A percentile compares a stretch with the other conserved stretches of the same genome.
phyloP scores from a whole-genome alignment of 2,797 vertebrate species.

The Mormyrops attenuatus region DNA sequence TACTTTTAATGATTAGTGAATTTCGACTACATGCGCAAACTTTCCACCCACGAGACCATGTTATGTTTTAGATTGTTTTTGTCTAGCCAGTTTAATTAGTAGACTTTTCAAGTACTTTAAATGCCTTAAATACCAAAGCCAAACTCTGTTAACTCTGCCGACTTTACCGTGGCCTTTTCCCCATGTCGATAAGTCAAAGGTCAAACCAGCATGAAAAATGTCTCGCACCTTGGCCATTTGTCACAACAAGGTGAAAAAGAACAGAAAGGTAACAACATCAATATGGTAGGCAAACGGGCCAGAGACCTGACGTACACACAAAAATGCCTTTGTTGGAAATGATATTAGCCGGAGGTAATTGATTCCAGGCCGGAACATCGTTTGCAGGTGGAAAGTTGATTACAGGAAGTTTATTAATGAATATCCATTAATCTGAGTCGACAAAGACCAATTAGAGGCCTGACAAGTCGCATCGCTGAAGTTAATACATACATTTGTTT shows the following conservation, averaged over 20 bases:
- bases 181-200: conserved; percentile 22
- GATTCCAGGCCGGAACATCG: conserved; percentile 82
- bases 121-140: neutral
- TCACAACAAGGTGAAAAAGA: conserved; percentile 47
- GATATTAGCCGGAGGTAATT: conserved; percentile 88
- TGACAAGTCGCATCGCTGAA: conserved; percentile 65
- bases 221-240: conserved; percentile 39
- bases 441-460: conserved; percentile 75
- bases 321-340: conserved; percentile 81
- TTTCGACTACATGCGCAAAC: neutral
- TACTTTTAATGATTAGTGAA: neutral
- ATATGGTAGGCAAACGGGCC: conserved; percentile 32
- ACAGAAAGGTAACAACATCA: conserved; percentile 56
- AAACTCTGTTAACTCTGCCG: neutral
- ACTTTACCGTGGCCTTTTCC: neutral
- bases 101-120: neutral
- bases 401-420: conserved; percentile 93
- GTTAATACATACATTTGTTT: conserved; percentile 33
- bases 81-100: neutral
- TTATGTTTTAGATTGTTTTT: neutral
- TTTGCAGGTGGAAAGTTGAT: conserved; percentile 91
- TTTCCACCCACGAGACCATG: neutral
- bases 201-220: conserved; percentile 28
- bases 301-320: conserved; percentile 50
- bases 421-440: conserved; percentile 87